These are phyloP conservation scores for Drosophila tripunctata DNA, from an alignment of 2,888 invertebrate species.

Conservation along the genomic window DNA sequence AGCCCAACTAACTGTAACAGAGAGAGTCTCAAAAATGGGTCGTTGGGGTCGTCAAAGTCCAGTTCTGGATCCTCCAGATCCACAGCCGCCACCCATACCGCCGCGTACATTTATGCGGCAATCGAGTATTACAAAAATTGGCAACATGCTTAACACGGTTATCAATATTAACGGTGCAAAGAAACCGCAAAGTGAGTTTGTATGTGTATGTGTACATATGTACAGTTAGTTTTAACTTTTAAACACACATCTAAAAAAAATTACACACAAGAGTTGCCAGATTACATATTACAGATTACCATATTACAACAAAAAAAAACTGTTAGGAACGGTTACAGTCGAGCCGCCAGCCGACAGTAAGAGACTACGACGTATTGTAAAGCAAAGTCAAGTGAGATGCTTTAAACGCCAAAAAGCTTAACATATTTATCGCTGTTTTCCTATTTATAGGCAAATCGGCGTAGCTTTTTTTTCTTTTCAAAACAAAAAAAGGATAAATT, in stretches of 20 bases:
- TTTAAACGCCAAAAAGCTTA: no score
- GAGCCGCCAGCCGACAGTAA: no score
- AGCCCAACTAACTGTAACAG: constrained; percentile 35
- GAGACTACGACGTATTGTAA: no score
- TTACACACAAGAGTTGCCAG: no score
- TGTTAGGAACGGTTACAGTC: no score
- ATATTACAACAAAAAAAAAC: no score
- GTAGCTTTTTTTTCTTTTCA: no score
- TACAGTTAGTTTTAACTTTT: not conserved
- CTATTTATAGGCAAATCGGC: no score
- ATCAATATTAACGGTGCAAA: constrained; percentile 85
- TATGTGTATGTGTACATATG: not conserved
- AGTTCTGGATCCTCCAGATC: constrained; percentile 82
- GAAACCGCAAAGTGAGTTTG: constrained; percentile 78
- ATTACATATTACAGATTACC: no score
- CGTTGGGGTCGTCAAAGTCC: constrained; percentile 84
- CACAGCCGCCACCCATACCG: constrained; percentile 81
- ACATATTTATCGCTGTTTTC: no score
- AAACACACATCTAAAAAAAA: not conserved
- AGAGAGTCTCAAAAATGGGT: constrained; percentile 72
- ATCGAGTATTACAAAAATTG: constrained; percentile 87
- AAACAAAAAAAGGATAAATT: no score
- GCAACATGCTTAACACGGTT: constrained; percentile 87
- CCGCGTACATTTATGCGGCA: constrained; percentile 86
- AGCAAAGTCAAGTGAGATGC: no score